phyloP scores from a whole-genome alignment of 2,797 vertebrate species.

The Harpagifer antarcticus region DNA sequence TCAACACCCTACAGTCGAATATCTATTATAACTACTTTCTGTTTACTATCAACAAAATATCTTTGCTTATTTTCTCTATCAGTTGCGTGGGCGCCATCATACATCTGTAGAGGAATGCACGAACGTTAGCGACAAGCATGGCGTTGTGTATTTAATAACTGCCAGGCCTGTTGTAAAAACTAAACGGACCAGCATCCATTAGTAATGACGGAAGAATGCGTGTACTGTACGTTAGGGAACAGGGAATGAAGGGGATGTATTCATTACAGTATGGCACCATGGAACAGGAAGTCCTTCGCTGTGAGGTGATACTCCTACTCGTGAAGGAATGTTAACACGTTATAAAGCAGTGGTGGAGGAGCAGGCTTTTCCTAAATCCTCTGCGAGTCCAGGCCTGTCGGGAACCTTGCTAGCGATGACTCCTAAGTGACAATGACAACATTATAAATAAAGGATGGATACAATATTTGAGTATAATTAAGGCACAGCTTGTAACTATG shows the following conservation, averaged over 20 bases:
- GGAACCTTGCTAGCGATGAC: constrained; percentile 55
- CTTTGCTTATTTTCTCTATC: not conserved
- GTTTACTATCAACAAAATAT: constrained; percentile 2
- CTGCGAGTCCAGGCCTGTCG: constrained; percentile 71
- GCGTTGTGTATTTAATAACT: constrained; percentile 60
- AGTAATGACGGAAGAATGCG: constrained; percentile 79
- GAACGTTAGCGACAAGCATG: constrained; percentile 69
- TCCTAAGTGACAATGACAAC: constrained; percentile 76
- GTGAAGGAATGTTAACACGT: constrained; percentile 75
- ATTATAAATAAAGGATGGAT: constrained; percentile 42
- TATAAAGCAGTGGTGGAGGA: constrained; percentile 67
- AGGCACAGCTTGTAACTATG: constrained; percentile 12
- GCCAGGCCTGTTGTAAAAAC: constrained; percentile 77
- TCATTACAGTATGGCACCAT: constrained; percentile 34
- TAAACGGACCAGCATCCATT: constrained; percentile 69
- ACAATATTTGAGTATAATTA: constrained; percentile 28
- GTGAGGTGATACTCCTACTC: constrained; percentile 62
- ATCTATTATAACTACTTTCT: not conserved
- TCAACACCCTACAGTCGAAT: not conserved
- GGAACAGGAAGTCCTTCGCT: constrained; percentile 67
- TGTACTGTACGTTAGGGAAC: constrained; percentile 78
- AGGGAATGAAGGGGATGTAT: constrained; percentile 54
- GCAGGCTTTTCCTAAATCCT: constrained; percentile 81
- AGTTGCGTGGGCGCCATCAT: constrained; percentile 60
- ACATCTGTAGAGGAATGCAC: constrained; percentile 67